Evolutionary conservation across 2,113 vertebrate species (phyloP).

Genomic region (Lampris megalopsis): DNA sequence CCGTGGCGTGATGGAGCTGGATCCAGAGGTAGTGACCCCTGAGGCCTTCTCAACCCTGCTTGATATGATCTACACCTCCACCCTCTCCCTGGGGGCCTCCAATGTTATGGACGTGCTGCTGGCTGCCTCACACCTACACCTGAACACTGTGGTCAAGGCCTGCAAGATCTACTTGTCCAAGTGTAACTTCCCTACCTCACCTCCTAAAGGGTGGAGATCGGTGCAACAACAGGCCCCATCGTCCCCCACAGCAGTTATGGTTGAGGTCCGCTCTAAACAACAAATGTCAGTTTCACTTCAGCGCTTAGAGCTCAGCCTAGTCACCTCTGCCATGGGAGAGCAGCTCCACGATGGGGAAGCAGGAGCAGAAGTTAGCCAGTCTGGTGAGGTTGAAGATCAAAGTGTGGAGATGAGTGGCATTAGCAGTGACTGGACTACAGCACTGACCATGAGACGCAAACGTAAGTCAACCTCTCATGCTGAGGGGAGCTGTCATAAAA

Average conservation of each 20-base stretch:
- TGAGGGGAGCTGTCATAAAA: conserved; percentile 78
- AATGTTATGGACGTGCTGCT: conserved; percentile 96
- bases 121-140: conserved; percentile 93
- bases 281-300: conserved; percentile 88
- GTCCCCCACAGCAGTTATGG: conserved; percentile 41
- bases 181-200: conserved; percentile 89
- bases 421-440: conserved; percentile 72
- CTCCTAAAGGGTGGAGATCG: conserved; percentile 80
- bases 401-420: conserved; percentile 38
- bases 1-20: conserved; percentile 88
- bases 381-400: conserved; percentile 43
- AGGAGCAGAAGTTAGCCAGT: conserved; percentile 69
- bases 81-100: conserved; percentile 89
- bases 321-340: conserved; percentile 85
- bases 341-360: conserved; percentile 41
- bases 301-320: conserved; percentile 87
- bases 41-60: conserved; percentile 93
- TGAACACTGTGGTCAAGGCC: conserved; percentile 92
- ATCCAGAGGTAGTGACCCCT: conserved; percentile 92
- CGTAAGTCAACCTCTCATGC: conserved; percentile 84
- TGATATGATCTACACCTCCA: conserved; percentile 97
- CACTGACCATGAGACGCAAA: conserved; percentile 85
- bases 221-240: conserved; percentile 42
- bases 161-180: conserved; percentile 94
- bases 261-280: conserved; percentile 74